Evolutionary conservation across 2,113 vertebrate genomes (phyloP).

Genomic region (Myotis davidii): DNA sequence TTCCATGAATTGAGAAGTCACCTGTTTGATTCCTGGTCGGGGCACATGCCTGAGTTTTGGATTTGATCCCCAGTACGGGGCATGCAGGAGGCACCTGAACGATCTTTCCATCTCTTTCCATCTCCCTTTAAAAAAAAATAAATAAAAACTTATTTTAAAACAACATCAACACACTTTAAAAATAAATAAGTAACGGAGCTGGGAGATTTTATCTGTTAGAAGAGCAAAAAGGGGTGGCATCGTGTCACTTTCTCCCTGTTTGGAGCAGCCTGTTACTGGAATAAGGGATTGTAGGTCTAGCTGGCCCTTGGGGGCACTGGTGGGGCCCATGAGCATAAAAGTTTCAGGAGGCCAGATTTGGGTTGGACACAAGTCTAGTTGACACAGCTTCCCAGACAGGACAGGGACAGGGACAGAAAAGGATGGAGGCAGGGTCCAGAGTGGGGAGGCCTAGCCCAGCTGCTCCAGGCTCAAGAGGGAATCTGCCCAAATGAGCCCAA

Average conservation of each 20-base stretch:
- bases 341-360: slow-evolving; percentile 38
- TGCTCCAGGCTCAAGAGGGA: neutral
- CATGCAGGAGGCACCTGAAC: too few relatives aligned
- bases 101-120: too few relatives aligned
- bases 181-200: neutral
- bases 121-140: too few relatives aligned
- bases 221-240: neutral
- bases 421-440: neutral
- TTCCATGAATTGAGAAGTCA: too few relatives aligned
- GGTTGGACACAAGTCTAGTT: neutral
- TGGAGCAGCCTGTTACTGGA: neutral
- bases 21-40: too few relatives aligned
- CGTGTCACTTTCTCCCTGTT: neutral
- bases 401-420: neutral
- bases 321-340: neutral
- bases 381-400: neutral
- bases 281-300: neutral
- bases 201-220: neutral
- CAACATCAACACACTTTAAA: too few relatives aligned
- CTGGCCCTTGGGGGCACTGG: neutral
- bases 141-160: too few relatives aligned
- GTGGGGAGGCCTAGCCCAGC: neutral
- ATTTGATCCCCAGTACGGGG: too few relatives aligned
- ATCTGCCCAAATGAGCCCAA: neutral
- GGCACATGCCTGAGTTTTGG: too few relatives aligned